Conservation (phyloP, 1,140 invertebrate genomes). For the Chionoecetes opilio region DNA sequence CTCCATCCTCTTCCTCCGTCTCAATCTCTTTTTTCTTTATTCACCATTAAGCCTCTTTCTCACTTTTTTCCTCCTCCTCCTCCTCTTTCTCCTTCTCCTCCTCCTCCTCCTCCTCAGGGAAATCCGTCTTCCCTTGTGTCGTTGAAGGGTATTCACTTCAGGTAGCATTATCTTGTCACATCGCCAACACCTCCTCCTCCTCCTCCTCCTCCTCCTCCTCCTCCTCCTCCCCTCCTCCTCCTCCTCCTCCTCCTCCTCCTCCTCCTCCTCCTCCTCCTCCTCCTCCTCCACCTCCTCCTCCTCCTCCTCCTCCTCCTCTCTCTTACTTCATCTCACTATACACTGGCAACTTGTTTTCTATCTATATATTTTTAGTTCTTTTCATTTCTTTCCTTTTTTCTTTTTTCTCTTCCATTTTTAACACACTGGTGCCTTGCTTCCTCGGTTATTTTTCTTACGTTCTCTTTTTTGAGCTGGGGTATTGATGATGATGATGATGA, state of each 20-base stretch:
- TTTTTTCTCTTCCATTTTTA: background rate
- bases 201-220: background rate
- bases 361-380: background rate
- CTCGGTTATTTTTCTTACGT: too few species aligned
- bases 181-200: constrained; percentile 1
- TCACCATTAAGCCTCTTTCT: background rate
- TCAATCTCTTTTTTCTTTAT: too few species aligned
- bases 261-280: background rate
- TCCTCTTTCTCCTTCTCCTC: background rate
- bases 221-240: background rate
- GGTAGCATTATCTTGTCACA: constrained; percentile 28
- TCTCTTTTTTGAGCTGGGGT: too few species aligned
- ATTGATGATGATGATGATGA: too few species aligned
- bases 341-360: background rate
- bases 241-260: background rate
- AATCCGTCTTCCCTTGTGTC: background rate
- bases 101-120: constrained; percentile 15
- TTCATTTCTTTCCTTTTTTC: background rate
- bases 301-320: background rate
- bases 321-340: background rate
- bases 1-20: too few species aligned
- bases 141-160: constrained; percentile 3
- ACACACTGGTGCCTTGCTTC: too few species aligned
- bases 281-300: background rate
- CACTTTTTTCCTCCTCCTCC: background rate